Base-by-base conservation (phyloP, 30 jellyfish, hydroid and myxozoan species). In the Rhopilema esculentum region DNA sequence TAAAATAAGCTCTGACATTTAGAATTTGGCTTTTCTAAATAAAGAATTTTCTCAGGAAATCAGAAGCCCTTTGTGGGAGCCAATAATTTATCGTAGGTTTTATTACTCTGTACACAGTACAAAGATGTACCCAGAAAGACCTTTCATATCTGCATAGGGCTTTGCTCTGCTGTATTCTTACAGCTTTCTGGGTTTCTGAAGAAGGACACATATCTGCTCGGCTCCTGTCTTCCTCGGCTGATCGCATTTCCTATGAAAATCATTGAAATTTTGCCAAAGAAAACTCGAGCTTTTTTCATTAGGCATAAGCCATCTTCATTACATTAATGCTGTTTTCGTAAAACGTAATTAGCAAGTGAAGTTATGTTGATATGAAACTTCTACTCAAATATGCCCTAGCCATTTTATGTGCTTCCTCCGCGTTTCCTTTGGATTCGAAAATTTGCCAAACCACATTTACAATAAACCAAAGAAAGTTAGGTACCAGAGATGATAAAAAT, bases 371-470 rank as follows among this genome's bases (percentile, higher is more conserved):
- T 40, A 12, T 40, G 57, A 40, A 2, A 40, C 12, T 40, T 6
- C 9, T 6, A 40, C 57, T 40, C 6, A 6, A 40, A 2, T 40
- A 40, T 6, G 57, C 57, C 12, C 57, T 40, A 40, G 57, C 57
- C 57, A 40, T 40, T 2, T 40, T 12, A 40, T n/a, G n/a, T n/a
- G n/a, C n/a, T n/a, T n/a, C n/a, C n/a, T 40, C 57, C 57, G 57
- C 57, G 57, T 40, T 40, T 63, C 73, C 27, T 63, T 63, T 19
- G 6, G 30, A 17, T 17, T 63, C 27, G 8, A 70, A 18, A 49
- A 78, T 57, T 63, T 15, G 88, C 88, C 88, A 78, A 78, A 76
- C 88, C 88, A 78, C 88, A 78, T 68, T 29, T 78, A 61, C 57
- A 53, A 33, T 15, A 4, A 61, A 21, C 53, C 27, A 77, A 78